Percentiles rank a stretch among this genome's conserved stretches.
Evolutionary conservation across 2,797 vertebrate species (phyloP).

Genomic region (Muscicapa striata): DNA sequence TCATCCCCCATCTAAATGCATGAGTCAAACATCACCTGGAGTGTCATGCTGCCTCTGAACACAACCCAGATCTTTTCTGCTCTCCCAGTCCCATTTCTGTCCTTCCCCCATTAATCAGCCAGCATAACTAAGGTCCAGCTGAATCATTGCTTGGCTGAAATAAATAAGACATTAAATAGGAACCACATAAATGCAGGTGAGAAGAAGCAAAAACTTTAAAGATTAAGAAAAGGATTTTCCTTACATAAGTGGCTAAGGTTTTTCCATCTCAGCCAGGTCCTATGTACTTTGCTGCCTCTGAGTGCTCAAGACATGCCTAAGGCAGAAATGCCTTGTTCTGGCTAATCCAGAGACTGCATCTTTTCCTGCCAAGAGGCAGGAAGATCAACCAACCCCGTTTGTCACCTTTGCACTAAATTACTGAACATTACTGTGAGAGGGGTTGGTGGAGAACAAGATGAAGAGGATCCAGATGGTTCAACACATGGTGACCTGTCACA

Average conservation of each 20-base stretch:
- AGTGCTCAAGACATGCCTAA: not conserved
- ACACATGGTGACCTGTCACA: conserved; percentile 60
- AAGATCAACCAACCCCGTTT: not conserved
- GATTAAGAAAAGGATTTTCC: not conserved
- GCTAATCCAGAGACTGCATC: not conserved
- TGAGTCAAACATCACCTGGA: not conserved
- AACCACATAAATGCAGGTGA: not conserved
- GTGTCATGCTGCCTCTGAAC: not conserved
- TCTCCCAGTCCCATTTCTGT: not conserved
- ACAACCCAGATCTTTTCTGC: not conserved
- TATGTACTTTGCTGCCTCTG: not conserved
- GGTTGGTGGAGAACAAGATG: conserved; percentile 12
- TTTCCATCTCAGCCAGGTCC: not conserved
- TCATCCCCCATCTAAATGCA: not conserved
- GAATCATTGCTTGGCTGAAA: not conserved
- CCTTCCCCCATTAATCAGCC: not conserved
- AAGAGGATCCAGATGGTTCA: conserved; percentile 53
- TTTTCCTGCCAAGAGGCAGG: not conserved
- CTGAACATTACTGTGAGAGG: not conserved
- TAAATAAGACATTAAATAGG: not conserved
- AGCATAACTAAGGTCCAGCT: not conserved
- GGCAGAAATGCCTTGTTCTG: not conserved
- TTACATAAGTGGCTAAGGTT: not conserved
- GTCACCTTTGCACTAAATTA: conserved; percentile 16
- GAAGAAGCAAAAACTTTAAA: not conserved